Percentiles rank a stretch among this genome's conserved stretches.
Evolutionary conservation across 2,113 vertebrate species (phyloP).

Genomic region (Sander vitreus): DNA sequence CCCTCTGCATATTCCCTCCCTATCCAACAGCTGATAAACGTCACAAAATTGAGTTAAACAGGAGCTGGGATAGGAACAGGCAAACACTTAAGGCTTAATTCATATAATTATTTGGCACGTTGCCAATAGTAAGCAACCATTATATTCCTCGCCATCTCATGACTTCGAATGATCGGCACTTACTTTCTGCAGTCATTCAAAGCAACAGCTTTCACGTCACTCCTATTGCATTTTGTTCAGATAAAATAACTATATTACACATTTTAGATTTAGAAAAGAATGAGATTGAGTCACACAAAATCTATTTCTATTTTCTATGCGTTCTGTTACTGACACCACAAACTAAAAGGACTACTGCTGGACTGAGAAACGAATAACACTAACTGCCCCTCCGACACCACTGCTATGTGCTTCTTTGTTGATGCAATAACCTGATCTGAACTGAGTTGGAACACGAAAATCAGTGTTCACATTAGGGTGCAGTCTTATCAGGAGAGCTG

Average conservation of each 20-base stretch:
- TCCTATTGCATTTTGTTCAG: slow-evolving; percentile 71
- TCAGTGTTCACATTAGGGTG: not conserved
- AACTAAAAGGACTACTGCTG: slow-evolving; percentile 32
- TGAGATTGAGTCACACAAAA: slow-evolving; percentile 27
- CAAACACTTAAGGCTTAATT: slow-evolving; percentile 79
- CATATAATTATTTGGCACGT: slow-evolving; percentile 57
- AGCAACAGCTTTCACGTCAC: slow-evolving; percentile 44
- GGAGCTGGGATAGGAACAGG: slow-evolving; percentile 54
- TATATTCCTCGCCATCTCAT: slow-evolving; percentile 21
- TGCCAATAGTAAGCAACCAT: slow-evolving; percentile 44
- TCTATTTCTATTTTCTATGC: slow-evolving; percentile 21
- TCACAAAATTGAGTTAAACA: slow-evolving; percentile 43
- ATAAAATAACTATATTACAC: slow-evolving; percentile 53
- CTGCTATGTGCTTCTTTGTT: slow-evolving; percentile 36
- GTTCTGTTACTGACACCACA: slow-evolving; percentile 33
- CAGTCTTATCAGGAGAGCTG: not conserved
- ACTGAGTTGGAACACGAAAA: slow-evolving; percentile 12
- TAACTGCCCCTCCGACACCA: not conserved
- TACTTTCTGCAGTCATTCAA: slow-evolving; percentile 52
- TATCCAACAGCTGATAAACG: slow-evolving; percentile 45
- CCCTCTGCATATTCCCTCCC: slow-evolving; percentile 51
- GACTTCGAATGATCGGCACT: slow-evolving; percentile 55
- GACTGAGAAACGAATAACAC: slow-evolving; percentile 26
- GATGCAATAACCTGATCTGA: slow-evolving; percentile 18
- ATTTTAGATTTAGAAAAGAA: slow-evolving; percentile 34